Base-by-base conservation (phyloP, 2,113 vertebrate species). In the Paradisaea rubra region DNA sequence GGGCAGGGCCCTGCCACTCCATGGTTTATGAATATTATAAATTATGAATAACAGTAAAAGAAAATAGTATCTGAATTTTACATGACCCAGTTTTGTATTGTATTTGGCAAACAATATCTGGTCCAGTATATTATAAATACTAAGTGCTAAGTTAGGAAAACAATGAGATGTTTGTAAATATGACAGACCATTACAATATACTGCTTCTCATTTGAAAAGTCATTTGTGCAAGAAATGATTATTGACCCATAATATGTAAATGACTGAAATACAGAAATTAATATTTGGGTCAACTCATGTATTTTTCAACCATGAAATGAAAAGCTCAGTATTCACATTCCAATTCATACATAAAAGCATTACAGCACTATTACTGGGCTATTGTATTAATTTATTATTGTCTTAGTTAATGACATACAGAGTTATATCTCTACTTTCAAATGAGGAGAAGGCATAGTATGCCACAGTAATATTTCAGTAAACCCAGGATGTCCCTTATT, bases 221-320 rank as follows among this genome's bases (percentile, higher is more conserved):
- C 95, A 97, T 97, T 97, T 98, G 95, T 96, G 96, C 97, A 98
- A 97, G 95, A 97, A 97, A 96, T 97, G 39, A 97, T 97, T 98
- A 97, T 95, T 98, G 97, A 98, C 97, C 98, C 97, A 96, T 97
- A 94, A 96, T 98, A 98, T 97, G 97, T 97, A 98, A 98, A 98
- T 97, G 95, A 97, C 12, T 70, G 94, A 95, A 97, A 97, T 92
- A 95, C 93, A 97, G 95, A 97, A 97, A 98, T 97, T 97, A 97
- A 98, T 98, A 98, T 97, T 98, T 98, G 97, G 98, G 97, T 97
- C 97, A 98, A 97, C 97, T 97, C 96, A 93, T 94, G 81, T 97
- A 97, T 97, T 98, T 98, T 97, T 97, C 97, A 98, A 98, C 96
- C 97, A 98, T 98, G 97, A 98, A 98, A 98, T 98, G 97, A 97